Conservation (phyloP, 2,888 invertebrate species). For the Marronus borbonicus region DNA sequence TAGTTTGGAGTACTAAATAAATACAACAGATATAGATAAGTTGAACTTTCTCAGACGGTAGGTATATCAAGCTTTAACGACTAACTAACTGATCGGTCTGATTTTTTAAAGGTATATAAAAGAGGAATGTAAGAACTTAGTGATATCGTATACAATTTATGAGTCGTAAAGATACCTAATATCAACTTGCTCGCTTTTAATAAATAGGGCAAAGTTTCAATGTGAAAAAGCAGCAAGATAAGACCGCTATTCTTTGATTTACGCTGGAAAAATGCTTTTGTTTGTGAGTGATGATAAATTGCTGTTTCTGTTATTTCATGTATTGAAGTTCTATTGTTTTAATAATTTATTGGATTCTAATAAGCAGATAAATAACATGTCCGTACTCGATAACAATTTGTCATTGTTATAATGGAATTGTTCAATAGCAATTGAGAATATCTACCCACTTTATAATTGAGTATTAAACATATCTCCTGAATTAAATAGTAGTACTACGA, state of each 20-base stretch:
- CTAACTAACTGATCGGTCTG: constrained; percentile 17
- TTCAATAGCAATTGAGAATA: background rate
- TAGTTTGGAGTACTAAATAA: constrained; percentile 7
- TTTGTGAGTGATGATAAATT: constrained; percentile 6
- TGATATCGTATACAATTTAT: constrained; percentile 23
- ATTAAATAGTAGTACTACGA: no score
- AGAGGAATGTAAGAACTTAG: background rate
- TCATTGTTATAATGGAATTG: background rate
- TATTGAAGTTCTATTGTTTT: background rate
- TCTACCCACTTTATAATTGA: no score
- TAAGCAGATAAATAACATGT: no score
- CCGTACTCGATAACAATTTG: background rate
- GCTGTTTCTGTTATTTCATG: background rate
- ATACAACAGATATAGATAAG: constrained; percentile 4
- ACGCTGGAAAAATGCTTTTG: constrained; percentile 22
- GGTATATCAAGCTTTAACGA: background rate
- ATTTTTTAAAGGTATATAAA: background rate
- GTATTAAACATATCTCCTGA: no score
- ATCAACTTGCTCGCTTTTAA: constrained; percentile 14
- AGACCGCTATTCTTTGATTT: constrained; percentile 11
- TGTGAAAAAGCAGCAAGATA: constrained; percentile 11
- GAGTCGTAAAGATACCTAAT: constrained; percentile 6
- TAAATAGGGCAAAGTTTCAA: constrained; percentile 20
- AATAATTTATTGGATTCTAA: background rate
- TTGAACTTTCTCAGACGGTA: no score